These are phyloP conservation scores for Peromyscus eremicus DNA, from an alignment of 2,797 vertebrate genomes.

Conservation along the genomic window DNA sequence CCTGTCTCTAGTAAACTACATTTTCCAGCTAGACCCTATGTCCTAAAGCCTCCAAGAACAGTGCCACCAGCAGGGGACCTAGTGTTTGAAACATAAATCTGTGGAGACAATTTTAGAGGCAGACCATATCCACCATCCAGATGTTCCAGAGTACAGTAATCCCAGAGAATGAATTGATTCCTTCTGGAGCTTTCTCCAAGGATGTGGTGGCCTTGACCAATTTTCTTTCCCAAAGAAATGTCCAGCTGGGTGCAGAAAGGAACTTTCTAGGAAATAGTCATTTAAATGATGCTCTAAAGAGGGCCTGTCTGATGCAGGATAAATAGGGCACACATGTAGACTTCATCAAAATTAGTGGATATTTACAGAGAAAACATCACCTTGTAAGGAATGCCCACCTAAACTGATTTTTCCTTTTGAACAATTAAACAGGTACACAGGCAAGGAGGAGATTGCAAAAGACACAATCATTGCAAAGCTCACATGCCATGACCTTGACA, in stretches of 20 bases:
- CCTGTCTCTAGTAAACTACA: too few species aligned
- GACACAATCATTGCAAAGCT: conserved; percentile 78
- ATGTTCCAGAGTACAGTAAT: not conserved
- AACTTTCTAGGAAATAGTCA: not conserved
- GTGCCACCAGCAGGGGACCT: too few species aligned
- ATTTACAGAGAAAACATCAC: conserved; percentile 59
- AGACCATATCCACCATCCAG: not conserved
- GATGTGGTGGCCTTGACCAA: not conserved
- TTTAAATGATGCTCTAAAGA: not conserved
- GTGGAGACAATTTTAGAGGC: not conserved
- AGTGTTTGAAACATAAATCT: not conserved
- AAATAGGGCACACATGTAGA: not conserved
- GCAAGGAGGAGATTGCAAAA: conserved; percentile 78
- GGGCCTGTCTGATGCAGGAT: not conserved
- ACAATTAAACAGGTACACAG: conserved; percentile 76
- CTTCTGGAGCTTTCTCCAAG: not conserved
- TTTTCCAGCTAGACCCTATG: too few species aligned
- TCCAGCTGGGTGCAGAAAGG: not conserved
- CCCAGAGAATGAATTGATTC: not conserved
- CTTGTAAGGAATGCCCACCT: conserved; percentile 55
- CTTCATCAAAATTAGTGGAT: conserved; percentile 28
- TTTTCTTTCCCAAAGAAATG: not conserved
- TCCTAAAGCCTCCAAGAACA: not conserved
- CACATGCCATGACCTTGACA: conserved; percentile 70
- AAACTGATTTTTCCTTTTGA: conserved; percentile 47